Percentiles rank a stretch among this genome's conserved stretches.
These are phyloP conservation scores for Ceraclea dissimilis DNA, from an alignment of 2,888 invertebrate species.

Conservation along the genomic window DNA sequence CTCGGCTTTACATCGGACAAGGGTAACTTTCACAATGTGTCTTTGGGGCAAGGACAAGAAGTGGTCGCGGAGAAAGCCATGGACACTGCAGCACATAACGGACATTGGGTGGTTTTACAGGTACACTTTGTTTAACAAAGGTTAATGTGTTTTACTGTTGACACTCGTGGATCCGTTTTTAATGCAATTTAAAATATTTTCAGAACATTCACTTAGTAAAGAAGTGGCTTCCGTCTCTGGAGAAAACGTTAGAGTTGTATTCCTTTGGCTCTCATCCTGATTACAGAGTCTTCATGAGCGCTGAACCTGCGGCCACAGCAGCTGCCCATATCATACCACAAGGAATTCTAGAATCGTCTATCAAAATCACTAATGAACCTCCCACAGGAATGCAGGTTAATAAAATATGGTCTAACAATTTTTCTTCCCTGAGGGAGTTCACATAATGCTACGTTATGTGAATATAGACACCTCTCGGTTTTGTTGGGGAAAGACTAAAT, in stretches of 20 bases:
- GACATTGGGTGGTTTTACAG: constrained; percentile 94
- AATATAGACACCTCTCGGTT: no score
- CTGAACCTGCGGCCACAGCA: constrained; percentile 84
- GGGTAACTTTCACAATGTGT: constrained; percentile 91
- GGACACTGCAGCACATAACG: constrained; percentile 75
- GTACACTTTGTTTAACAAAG: constrained; percentile 39
- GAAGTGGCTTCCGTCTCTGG: constrained; percentile 84
- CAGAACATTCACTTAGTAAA: constrained; percentile 93
- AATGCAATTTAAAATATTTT: no score
- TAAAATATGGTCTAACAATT: not conserved
- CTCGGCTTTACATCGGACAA: constrained; percentile 74
- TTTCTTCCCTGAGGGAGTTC: no score
- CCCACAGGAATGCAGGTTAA: constrained; percentile 83
- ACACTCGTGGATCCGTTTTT: no score
- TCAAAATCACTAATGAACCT: constrained; percentile 96
- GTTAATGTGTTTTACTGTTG: no score
- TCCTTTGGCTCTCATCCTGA: constrained; percentile 69
- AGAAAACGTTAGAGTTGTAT: constrained; percentile 85
- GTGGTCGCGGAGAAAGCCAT: constrained; percentile 89
- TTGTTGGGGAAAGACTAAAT: not conserved
- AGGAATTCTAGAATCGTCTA: constrained; percentile 91
- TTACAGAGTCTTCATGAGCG: constrained; percentile 88
- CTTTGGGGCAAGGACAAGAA: constrained; percentile 90
- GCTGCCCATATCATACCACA: constrained; percentile 91
- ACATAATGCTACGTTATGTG: no score